These are phyloP conservation scores for Trididemnum miniatum DNA, from an alignment of 23 tunicate genomes.

Conservation along the genomic window DNA sequence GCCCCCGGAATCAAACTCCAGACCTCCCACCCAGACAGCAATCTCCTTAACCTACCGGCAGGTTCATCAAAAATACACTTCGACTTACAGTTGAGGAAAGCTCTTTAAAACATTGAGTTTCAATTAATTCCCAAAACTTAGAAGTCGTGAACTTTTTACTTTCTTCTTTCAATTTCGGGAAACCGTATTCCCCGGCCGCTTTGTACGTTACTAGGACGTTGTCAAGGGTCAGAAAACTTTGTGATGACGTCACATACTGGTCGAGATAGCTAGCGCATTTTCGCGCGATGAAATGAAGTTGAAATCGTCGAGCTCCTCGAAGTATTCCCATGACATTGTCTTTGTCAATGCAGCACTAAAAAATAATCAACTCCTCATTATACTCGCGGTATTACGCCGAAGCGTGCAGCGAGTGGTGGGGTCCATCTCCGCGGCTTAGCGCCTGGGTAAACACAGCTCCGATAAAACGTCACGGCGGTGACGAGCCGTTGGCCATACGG, in stretches of 20 bases:
- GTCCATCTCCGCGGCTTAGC: no score
- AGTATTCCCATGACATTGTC: conserved; percentile 56
- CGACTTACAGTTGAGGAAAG: conserved; percentile 57
- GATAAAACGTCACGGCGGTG: no score
- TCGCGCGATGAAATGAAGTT: conserved; percentile 39
- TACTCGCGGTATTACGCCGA: no score
- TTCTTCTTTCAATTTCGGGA: conserved; percentile 49
- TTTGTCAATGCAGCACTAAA: conserved; percentile 67
- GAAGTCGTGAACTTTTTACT: conserved; percentile 49
- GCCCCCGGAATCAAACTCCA: neutral
- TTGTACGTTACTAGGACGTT: conserved; percentile 59
- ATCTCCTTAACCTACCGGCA: no score
- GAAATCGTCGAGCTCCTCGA: conserved; percentile 41
- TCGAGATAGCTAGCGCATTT: conserved; percentile 62
- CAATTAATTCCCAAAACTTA: conserved; percentile 55
- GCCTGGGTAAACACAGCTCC: no score
- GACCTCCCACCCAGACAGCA: no score
- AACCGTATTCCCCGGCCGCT: conserved; percentile 40
- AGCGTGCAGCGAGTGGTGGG: no score
- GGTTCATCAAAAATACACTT: no score
- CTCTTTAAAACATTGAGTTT: conserved; percentile 40
- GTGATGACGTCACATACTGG: conserved; percentile 17
- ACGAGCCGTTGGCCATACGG: no score
- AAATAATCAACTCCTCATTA: neutral
- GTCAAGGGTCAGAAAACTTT: conserved; percentile 39